Base-by-base conservation (phyloP, 2,888 invertebrate genomes). In the Hoplodrina blanda region DNA sequence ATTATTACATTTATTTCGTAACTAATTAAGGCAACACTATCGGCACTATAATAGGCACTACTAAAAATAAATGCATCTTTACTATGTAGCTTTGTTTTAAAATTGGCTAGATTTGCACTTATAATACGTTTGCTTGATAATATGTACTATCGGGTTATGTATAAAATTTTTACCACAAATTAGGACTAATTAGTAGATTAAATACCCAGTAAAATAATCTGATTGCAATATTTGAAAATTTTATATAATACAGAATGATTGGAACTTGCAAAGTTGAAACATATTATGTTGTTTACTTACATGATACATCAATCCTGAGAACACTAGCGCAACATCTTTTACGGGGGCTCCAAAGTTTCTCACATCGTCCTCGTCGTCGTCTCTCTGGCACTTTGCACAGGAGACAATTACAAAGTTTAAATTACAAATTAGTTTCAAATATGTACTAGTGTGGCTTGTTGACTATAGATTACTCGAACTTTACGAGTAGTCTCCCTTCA, bases 371-470 rank as follows among this genome's bases (percentile, higher is more conserved):
- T 69, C 50, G 37, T 57, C 52, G 41, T 69, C 50, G 37, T 57
- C 50, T 73, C 77, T 52, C 54, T 71, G 50, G 60, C 37, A 72
- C 63, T 78, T 63, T 72, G 73, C 52, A 37, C 59, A 19, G 49
- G 41, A 78, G 73, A 78, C 73, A 75, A 73, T 75, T 78, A 64
- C 56, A 71, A 75, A 78, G 75, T 75, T 78, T 75, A 78, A 78
- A 75, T 72, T 80, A 77, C 80, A 80, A 80, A 80, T 74, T 64
- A 79, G 80, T 80, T 69, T 65, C 41, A 75, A 69, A 80, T 75
- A 73, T 77, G 61, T 77, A 63, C 59, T 60, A 71, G 52, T 61
- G 50, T 62, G 59, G 60, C 62, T 72, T 49, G 63, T 72, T 56
- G 49, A 52, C 49, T 73, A 73, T 53, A 78, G 73, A 78, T 59